Percentiles rank a stretch among this genome's conserved stretches.
Conservation (phyloP, 2,113 vertebrate species). For the Lethenteron camtschaticum region DNA sequence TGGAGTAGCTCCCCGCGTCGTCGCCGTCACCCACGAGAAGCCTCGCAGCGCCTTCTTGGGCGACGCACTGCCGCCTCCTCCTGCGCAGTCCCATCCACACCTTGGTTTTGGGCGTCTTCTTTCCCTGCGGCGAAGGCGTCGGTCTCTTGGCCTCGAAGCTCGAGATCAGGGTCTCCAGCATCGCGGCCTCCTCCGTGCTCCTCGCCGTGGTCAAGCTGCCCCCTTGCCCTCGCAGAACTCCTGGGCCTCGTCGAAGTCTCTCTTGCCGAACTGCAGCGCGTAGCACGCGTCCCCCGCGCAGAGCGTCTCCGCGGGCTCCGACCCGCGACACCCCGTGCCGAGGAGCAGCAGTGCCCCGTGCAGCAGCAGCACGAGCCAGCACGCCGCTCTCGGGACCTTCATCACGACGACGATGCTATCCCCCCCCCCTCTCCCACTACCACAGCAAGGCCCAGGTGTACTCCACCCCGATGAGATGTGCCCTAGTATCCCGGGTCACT, state of each 20-base stretch:
- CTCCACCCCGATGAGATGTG: too few species aligned
- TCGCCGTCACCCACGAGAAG: not conserved
- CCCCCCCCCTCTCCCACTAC: too few species aligned
- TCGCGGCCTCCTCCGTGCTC: not conserved
- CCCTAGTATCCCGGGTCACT: too few species aligned
- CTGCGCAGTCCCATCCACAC: constrained; percentile 4
- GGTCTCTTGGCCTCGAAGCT: not conserved
- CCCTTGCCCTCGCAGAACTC: not conserved
- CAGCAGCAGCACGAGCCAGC: too few species aligned
- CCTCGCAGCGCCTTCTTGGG: not conserved
- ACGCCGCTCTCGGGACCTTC: too few species aligned
- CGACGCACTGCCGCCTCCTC: not conserved
- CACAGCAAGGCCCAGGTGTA: too few species aligned
- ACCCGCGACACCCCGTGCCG: not conserved
- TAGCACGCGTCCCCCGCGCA: not conserved
- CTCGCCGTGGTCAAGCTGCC: constrained; percentile 2
- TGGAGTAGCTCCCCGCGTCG: not conserved
- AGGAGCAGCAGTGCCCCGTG: not conserved
- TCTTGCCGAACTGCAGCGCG: not conserved
- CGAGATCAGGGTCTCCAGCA: not conserved
- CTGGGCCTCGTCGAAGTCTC: constrained; percentile 1
- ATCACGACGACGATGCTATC: too few species aligned
- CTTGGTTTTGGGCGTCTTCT: not conserved
- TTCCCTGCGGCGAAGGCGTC: not conserved
- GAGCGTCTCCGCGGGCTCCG: not conserved